These are phyloP conservation scores for Ptychoptera contaminata DNA, from an alignment of 2,888 invertebrate species.

Conservation along the genomic window DNA sequence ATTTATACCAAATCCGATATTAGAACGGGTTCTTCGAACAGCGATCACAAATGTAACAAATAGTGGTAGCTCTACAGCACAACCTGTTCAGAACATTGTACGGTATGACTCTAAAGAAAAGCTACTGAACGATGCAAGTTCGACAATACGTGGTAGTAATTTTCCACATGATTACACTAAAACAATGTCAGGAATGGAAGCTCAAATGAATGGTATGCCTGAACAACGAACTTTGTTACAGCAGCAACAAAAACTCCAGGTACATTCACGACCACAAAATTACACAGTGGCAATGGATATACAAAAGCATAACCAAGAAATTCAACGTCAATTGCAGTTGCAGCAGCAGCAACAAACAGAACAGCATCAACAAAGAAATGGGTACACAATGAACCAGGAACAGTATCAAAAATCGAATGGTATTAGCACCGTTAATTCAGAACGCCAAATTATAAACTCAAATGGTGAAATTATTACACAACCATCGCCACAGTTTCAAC, in stretches of 20 bases:
- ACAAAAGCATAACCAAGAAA: slow-evolving; percentile 15
- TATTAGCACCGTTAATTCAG: slow-evolving; percentile 5
- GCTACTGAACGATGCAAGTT: not conserved
- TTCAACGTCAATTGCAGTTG: slow-evolving; percentile 21
- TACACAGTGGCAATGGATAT: slow-evolving; percentile 1
- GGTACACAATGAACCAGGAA: too few species aligned
- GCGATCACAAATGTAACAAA: slow-evolving; percentile 35
- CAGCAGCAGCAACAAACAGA: slow-evolving; percentile 13
- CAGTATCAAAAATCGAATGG: slow-evolving; percentile 13
- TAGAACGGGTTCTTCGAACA: slow-evolving; percentile 70
- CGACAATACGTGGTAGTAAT: not conserved
- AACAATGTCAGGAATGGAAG: not conserved
- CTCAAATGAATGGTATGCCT: not conserved
- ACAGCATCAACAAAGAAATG: slow-evolving; percentile 19
- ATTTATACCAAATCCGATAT: slow-evolving; percentile 79
- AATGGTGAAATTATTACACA: slow-evolving; percentile 17
- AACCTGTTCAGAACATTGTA: slow-evolving; percentile 1
- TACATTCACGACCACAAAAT: not conserved
- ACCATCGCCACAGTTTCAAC: slow-evolving; percentile 32
- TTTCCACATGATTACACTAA: not conserved
- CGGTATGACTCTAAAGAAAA: slow-evolving; percentile 6
- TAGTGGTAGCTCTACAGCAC: slow-evolving; percentile 13
- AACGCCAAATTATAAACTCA: too few species aligned
- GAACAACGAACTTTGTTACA: not conserved
- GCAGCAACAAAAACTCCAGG: not conserved